These are phyloP conservation scores for Octopus bimaculoides DNA, from an alignment of 1,140 invertebrate species.

Conservation along the genomic window DNA sequence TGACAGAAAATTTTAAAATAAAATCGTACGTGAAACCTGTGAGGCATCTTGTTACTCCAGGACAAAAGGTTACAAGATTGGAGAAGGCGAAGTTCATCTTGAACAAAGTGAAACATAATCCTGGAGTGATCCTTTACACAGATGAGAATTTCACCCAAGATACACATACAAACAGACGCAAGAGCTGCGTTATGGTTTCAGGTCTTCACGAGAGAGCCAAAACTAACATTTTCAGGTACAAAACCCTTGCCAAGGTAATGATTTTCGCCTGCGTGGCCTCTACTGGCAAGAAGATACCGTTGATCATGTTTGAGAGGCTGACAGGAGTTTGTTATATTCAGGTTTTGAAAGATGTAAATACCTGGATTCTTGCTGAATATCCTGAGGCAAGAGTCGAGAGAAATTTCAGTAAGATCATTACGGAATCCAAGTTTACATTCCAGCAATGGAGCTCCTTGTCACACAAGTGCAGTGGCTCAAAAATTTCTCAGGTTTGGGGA, in stretches of 20 bases:
- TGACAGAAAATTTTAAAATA: background rate
- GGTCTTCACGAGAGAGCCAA: background rate
- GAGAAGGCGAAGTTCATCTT: background rate
- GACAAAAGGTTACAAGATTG: background rate
- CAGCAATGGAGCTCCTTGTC: background rate
- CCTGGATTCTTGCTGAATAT: background rate
- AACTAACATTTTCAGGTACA: background rate
- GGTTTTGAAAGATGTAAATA: background rate
- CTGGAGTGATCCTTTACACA: background rate
- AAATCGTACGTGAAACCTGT: background rate
- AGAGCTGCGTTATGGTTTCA: background rate
- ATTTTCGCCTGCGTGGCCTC: background rate
- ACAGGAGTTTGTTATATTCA: background rate
- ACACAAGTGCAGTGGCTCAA: background rate
- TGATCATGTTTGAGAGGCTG: background rate
- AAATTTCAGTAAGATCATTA: background rate
- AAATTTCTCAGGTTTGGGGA: conserved; percentile 1
- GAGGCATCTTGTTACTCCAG: background rate
- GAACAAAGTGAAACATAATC: background rate
- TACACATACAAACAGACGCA: background rate
- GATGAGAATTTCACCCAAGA: background rate
- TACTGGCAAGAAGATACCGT: background rate
- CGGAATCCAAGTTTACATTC: background rate
- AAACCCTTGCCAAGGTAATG: background rate
- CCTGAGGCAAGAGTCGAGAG: background rate